Base-by-base conservation (phyloP, 2,113 vertebrate species). In the Mixornis gularis region DNA sequence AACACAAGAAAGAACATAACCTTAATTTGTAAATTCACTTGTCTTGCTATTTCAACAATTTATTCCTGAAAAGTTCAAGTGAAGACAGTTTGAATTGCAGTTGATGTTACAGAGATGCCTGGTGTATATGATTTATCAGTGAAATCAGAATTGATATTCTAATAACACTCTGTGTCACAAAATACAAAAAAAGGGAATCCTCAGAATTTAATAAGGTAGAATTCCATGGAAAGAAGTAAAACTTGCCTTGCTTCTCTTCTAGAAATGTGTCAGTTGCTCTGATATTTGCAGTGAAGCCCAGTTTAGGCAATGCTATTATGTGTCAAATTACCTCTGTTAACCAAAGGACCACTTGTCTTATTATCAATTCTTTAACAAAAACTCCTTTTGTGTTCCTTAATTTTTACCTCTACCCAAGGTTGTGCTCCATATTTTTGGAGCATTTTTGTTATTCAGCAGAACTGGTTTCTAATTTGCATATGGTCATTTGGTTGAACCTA, bases 151-250 rank as follows among this genome's bases (percentile, higher is more conserved):
- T 13, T 70, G 8, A 30, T 29, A 58, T 41, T 59, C 18, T 44
- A 53, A 36, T 53, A 48, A 36, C 7, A 15, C 8, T 36, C 8
- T 36, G 5, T 40, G 8, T 15, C 68, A 41, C 4, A 18, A 32
- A 20, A 18, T 13, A 40, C 4, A 13, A 21, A n/a, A 22, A 22
- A 30, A 41, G 44, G 0, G 2, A 36, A 71, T 4, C 1, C 2
- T 79, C 41, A 55, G 10, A 65, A 84, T 66, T 79, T 44, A 80
- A 8, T 40, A 70, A 27, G 6, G 2, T n/a, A 73, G 17, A 74
- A 71, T 18, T 62, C 26, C 6, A 17, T 1, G 26, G 27, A 44
- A 86, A 7, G 29, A 76, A 30, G 15, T 15, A 68, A 71, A 85
- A 43, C 10, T 38, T 65, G 68, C 9, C 13, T 25, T 69, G 40